Evolutionary conservation across 2,888 invertebrate species (phyloP).

Genomic region (Microplitis manilae): DNA sequence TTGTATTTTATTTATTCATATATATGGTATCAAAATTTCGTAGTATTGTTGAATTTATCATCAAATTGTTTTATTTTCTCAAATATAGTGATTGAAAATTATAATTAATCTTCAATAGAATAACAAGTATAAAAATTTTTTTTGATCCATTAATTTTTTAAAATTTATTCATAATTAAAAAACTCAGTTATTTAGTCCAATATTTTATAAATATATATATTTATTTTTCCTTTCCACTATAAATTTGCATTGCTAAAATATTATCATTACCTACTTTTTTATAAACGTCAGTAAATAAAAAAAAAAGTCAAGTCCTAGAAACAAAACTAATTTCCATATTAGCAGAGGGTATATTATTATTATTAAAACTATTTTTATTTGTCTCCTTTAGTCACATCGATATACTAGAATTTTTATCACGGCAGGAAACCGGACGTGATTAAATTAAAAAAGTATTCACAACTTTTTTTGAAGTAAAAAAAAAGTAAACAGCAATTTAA

Average conservation of each 20-base stretch:
- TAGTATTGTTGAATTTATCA: too few species aligned
- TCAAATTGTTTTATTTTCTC: too few species aligned
- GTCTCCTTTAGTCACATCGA: background rate
- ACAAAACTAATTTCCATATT: conserved; percentile 7
- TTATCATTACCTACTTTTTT: background rate
- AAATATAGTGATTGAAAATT: too few species aligned
- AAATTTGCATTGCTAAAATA: background rate
- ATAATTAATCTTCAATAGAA: too few species aligned
- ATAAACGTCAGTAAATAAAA: background rate
- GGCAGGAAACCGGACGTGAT: conserved; percentile 8
- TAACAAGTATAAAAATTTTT: too few species aligned
- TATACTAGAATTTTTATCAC: background rate
- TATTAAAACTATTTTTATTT: background rate
- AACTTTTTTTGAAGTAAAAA: background rate
- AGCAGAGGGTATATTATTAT: background rate
- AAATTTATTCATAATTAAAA: too few species aligned
- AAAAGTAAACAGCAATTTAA: background rate
- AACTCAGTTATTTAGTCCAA: too few species aligned
- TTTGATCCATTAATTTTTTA: too few species aligned
- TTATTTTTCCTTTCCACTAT: background rate
- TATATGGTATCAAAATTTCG: too few species aligned
- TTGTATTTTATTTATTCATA: too few species aligned
- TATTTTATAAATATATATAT: too few species aligned
- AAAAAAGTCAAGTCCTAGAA: background rate
- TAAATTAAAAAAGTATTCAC: background rate